A percentile compares a stretch with the other conserved stretches of the same genome.
These are phyloP conservation scores for Aspiorhynchus laticeps DNA, from an alignment of 2,113 vertebrate genomes.

Conservation along the genomic window DNA sequence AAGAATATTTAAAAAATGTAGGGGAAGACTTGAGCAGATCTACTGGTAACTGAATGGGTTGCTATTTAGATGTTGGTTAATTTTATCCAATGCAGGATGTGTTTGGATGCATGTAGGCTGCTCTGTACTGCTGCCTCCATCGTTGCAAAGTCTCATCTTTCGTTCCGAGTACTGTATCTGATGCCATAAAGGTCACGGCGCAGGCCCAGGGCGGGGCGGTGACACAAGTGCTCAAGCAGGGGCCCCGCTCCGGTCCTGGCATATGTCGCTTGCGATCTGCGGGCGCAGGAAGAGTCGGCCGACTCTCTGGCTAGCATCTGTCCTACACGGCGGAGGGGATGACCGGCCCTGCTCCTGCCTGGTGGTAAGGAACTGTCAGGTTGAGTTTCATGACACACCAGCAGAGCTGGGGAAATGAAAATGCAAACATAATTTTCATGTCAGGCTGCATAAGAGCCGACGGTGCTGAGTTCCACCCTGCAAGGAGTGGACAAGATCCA, in stretches of 20 bases:
- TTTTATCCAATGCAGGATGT: background rate
- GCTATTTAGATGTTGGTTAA: background rate
- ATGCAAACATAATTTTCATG: conserved; percentile 82
- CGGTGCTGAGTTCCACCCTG: conserved; percentile 69
- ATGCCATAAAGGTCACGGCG: conserved; percentile 74
- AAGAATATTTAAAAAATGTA: background rate
- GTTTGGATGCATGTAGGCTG: conserved; percentile 29
- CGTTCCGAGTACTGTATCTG: conserved; percentile 53
- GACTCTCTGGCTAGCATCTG: conserved; percentile 75
- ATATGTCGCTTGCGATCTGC: conserved; percentile 78
- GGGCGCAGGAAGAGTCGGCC: conserved; percentile 59
- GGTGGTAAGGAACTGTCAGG: conserved; percentile 80
- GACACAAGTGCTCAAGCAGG: conserved; percentile 74
- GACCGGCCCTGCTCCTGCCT: conserved; percentile 67
- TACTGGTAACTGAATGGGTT: background rate
- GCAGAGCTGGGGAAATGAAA: conserved; percentile 75
- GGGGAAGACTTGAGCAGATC: background rate
- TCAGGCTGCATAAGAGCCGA: conserved; percentile 72
- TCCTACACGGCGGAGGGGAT: conserved; percentile 57
- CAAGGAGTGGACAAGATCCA: conserved; percentile 59
- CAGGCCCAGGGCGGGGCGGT: conserved; percentile 67
- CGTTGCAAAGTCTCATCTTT: conserved; percentile 57
- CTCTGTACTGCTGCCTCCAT: conserved; percentile 46
- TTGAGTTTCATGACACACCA: conserved; percentile 75
- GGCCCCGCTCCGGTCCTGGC: conserved; percentile 72